These are phyloP conservation scores for Lota lota DNA, from an alignment of 2,113 vertebrate species.

Conservation along the genomic window DNA sequence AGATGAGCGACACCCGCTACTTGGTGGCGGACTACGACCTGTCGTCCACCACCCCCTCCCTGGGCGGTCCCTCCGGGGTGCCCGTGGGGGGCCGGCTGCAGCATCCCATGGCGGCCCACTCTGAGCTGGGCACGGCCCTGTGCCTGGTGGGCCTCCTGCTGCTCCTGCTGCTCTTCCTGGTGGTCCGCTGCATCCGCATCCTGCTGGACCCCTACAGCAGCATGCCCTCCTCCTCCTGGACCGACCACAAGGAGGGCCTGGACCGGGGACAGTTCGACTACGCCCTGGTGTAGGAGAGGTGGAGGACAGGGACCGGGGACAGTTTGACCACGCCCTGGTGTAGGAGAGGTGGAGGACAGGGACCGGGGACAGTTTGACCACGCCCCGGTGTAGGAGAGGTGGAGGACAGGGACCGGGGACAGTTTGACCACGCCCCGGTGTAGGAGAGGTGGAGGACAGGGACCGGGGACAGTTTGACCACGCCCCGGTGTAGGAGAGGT, in stretches of 20 bases:
- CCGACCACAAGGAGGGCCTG: constrained; percentile 87
- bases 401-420: neutral
- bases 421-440: neutral
- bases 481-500: too few relatives aligned
- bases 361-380: too few relatives aligned
- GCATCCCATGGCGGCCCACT: constrained; percentile 71
- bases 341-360: neutral
- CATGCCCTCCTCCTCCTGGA: constrained; percentile 91
- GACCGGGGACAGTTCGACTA: constrained; percentile 92
- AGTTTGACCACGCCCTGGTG: too few relatives aligned
- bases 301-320: neutral
- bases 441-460: too few relatives aligned
- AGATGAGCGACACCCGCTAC: constrained; percentile 82
- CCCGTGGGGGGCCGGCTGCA: constrained; percentile 59
- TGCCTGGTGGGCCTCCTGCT: constrained; percentile 90
- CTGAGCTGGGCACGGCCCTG: constrained; percentile 85
- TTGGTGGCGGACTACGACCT: constrained; percentile 66
- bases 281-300: constrained; percentile 75
- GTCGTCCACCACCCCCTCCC: constrained; percentile 54
- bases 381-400: neutral
- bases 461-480: too few relatives aligned
- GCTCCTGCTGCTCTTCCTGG: constrained; percentile 84
- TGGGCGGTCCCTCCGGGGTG: neutral
- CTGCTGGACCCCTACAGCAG: constrained; percentile 94
- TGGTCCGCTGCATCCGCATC: constrained; percentile 90